A percentile compares a stretch with the other conserved stretches of the same genome.
Evolutionary conservation across 2,113 vertebrate species (phyloP).

Genomic region (Colaptes auratus): DNA sequence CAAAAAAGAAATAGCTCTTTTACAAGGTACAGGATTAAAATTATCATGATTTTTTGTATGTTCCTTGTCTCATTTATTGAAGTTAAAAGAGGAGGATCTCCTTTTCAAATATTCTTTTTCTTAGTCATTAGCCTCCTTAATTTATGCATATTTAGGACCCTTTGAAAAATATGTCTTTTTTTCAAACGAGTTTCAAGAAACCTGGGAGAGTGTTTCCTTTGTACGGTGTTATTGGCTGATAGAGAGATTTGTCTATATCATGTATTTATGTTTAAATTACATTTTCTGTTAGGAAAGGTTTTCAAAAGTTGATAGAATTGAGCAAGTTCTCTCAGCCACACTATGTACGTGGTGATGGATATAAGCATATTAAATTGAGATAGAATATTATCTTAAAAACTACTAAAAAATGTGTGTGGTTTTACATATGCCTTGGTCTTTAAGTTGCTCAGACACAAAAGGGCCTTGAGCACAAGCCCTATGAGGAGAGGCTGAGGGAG

Average conservation of each 20-base stretch:
- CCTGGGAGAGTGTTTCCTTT: fast-evolving
- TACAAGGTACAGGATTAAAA: neutral
- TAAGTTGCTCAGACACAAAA: neutral
- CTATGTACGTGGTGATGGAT: neutral
- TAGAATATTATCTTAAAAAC: neutral
- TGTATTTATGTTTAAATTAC: neutral
- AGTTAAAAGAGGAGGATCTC: neutral
- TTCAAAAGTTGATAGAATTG: too few species aligned
- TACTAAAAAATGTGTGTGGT: neutral
- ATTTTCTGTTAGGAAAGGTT: too few species aligned
- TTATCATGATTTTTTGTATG: neutral
- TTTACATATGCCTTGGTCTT: neutral
- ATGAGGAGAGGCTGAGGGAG: too few species aligned
- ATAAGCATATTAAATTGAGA: neutral
- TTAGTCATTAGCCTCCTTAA: neutral
- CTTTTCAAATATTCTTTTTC: neutral
- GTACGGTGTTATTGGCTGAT: neutral
- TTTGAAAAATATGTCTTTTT: neutral
- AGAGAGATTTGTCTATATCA: neutral
- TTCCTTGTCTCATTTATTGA: neutral
- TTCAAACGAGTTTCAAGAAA: neutral
- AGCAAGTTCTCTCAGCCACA: neutral
- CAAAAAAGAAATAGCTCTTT: neutral
- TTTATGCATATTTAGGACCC: neutral
- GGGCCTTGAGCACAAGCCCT: too few species aligned